Conservation (phyloP, 92 coral and sea anemone species). For the Bergia puertoricense region DNA sequence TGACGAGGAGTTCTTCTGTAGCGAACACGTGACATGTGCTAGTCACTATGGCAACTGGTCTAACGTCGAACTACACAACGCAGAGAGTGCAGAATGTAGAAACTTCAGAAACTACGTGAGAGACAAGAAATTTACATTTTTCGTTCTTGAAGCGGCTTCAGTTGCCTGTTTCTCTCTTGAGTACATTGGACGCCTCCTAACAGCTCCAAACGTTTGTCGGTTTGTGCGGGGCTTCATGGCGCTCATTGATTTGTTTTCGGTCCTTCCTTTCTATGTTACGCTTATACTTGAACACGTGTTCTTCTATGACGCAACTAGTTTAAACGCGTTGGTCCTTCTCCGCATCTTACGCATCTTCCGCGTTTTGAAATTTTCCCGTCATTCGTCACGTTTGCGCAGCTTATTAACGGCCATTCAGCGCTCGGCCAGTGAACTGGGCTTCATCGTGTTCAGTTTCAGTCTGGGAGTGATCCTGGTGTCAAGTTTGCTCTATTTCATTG, state of each 20-base stretch:
- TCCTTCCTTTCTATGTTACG: constrained; percentile 82
- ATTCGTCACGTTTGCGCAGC: constrained; percentile 83
- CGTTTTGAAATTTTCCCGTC: constrained; percentile 88
- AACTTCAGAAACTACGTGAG: constrained; percentile 55
- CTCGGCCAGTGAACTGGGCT: constrained; percentile 90
- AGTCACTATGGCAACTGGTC: constrained; percentile 55
- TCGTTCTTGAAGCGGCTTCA: constrained; percentile 71
- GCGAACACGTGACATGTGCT: constrained; percentile 62
- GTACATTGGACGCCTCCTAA: constrained; percentile 63
- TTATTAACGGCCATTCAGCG: constrained; percentile 83
- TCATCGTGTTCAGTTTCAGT: constrained; percentile 76
- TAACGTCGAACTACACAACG: constrained; percentile 12
- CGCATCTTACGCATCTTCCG: constrained; percentile 88
- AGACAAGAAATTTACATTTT: constrained; percentile 53
- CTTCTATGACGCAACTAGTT: constrained; percentile 64
- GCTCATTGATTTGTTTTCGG: constrained; percentile 73
- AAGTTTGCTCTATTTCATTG: constrained; percentile 80
- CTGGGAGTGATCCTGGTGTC: constrained; percentile 86
- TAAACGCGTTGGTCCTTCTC: constrained; percentile 71
- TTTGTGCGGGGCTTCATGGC: constrained; percentile 80
- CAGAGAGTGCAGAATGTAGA: constrained; percentile 36
- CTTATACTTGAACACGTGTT: constrained; percentile 54
- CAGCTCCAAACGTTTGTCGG: constrained; percentile 67
- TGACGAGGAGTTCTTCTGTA: constrained; percentile 56
- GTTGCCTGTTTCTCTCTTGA: constrained; percentile 83